Evolutionary conservation across 2,113 vertebrate species (phyloP), one percentile per base, ranked within the genome.

Genomic region (Galbula dea): DNA sequence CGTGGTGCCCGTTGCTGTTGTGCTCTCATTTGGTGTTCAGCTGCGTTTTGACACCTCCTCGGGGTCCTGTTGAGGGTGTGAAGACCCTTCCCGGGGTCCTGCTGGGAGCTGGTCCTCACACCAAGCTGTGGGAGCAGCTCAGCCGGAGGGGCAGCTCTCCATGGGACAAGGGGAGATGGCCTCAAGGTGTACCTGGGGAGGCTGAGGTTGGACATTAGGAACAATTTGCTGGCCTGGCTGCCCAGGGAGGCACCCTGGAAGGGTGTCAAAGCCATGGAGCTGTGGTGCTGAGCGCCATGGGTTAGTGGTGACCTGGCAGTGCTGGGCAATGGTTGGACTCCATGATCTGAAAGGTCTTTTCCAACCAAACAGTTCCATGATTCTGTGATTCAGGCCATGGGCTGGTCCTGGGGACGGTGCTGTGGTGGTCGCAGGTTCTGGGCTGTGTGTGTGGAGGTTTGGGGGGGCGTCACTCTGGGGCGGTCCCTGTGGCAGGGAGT

Each of bases 1-100:
- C 5, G 2, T 1, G 0, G 37, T 1, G 4, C 37, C 3, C 2
- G 1, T 23, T 48, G 24, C 57, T 3, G 7, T 30, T 15, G 5
- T 2, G 0, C 41, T 43, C 59, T 0, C 3, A 22, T 45, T 84
- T 14, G 32, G 21, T 10, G 0, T 2, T 15, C 10, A 4, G 9
- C 23, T 3, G 23, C 19, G 1, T 72, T 72, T 51, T 41, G 5
- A 78, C 18, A 4, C 23, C 43, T 65, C 74, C 30, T 17, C 0
- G 0, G 52, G 22, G 21, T 48, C 26, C 49, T 2, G 1, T 3
- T 10, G 0, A 5, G n/a, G 21, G 7, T 0, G 29, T 23, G 22
- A 45, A 72, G 66, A 30, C 5, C 39, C 43, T 4, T 14, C 7
- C 30, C 43, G 4, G 1, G 1, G 6, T 32, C 57, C 77, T n/a